Base-by-base conservation (phyloP, 2,888 invertebrate genomes). In the Rhagonycha fulva region DNA sequence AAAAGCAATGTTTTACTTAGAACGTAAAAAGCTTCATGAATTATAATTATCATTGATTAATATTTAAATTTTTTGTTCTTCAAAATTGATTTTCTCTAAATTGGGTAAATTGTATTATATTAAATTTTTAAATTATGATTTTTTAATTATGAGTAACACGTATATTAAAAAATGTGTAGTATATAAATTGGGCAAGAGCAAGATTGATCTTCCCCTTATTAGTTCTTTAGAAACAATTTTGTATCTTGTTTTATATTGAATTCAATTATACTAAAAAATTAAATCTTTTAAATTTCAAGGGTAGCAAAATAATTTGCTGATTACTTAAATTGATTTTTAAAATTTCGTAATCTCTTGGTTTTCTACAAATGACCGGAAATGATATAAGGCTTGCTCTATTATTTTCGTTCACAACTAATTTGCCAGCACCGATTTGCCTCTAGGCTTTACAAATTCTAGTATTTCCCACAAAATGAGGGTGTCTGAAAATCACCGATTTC, bases 391-490 rank as follows among this genome's bases (percentile, higher is more conserved):
- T 68, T 47, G 69, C 71, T 28, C 71, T 75, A 63, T 75, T 72
- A 75, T 75, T 75, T 72, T 75, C 69, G 32, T 24, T 63, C 72
- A 32, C 71, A 62, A 71, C 47, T 67, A 75, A 71, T 75, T 71
- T 75, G 66, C 70, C 30, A 70, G 66, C 60, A 67, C 68, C 14
- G 14, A 62, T 69, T 72, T 63, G 75, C 71, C 72, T 68, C 11
- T 23, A 11, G 69, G 75, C 62, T 62, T 30, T 30, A n/a, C 14
- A 73, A 68, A 69, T 68, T 30, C 62, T 23, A 68, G 19, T 19
- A 69, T 69, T 73, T 73, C 30, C 28, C 68, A 74, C 70, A 70
- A 74, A 69, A 60, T 74, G 26, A 63, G 63, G 70, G 63, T 24
- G 47, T 74, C 70, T 69, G 12, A 63, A 74, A 68, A 72, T 62